phyloP scores from a whole-genome alignment of 2,113 vertebrate species.

The Vombatus ursinus region DNA sequence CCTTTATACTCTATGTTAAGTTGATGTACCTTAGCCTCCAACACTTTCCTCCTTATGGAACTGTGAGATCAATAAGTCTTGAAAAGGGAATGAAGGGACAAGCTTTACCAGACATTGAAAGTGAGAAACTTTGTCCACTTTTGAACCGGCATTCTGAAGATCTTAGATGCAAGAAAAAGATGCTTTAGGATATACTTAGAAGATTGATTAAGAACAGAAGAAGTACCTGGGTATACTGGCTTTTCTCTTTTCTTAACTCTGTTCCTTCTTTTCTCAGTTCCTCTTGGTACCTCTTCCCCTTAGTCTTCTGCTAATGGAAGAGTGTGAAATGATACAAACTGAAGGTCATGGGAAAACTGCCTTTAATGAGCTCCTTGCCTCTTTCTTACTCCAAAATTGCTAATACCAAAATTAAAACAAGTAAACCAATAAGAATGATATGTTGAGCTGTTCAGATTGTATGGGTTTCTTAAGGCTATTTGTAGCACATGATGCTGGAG shows the following conservation, averaged over 20 bases:
- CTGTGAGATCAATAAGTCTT: too few relatives aligned
- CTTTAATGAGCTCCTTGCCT: not conserved
- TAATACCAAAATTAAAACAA: not conserved
- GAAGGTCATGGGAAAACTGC: not conserved
- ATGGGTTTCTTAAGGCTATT: not conserved
- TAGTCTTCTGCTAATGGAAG: not conserved
- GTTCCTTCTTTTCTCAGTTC: not conserved
- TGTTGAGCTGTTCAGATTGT: not conserved
- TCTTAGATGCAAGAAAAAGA: not conserved
- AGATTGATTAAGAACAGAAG: not conserved
- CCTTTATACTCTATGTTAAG: not conserved
- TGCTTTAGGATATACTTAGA: not conserved
- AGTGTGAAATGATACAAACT: not conserved
- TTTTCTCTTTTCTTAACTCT: not conserved
- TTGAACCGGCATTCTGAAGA: not conserved
- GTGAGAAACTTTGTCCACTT: not conserved
- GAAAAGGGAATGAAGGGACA: not conserved
- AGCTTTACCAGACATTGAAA: not conserved
- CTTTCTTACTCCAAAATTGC: conserved; percentile 3
- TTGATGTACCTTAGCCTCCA: not conserved
- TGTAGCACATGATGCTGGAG: not conserved
- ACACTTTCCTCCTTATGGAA: not conserved
- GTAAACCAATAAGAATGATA: not conserved
- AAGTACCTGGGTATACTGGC: not conserved
- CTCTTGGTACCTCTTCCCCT: not conserved